Evolutionary conservation across 2,888 invertebrate genomes (phyloP).

Genomic region (Myopa testacea): DNA sequence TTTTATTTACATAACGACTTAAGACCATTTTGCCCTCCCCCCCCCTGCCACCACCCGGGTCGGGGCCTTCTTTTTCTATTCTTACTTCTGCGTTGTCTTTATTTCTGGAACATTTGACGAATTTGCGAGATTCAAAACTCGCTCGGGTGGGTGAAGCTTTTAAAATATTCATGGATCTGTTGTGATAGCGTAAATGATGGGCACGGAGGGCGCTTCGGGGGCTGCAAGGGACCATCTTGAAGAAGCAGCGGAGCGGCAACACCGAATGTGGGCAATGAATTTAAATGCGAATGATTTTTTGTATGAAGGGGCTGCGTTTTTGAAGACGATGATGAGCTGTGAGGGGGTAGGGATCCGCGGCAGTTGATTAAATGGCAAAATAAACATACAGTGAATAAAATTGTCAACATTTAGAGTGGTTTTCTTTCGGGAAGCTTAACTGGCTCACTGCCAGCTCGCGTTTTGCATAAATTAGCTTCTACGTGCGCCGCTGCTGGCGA

Average conservation of each 20-base stretch:
- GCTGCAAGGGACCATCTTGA: too few relatives aligned
- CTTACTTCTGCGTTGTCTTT: background rate
- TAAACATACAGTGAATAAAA: slow-evolving; percentile 60
- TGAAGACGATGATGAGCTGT: background rate
- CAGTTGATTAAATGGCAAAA: slow-evolving; percentile 63
- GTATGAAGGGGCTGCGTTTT: background rate
- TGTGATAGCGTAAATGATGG: slow-evolving; percentile 49
- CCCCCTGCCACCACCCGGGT: background rate
- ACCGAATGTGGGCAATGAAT: slow-evolving; percentile 22
- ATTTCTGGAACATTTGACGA: slow-evolving; percentile 31
- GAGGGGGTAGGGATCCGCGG: slow-evolving; percentile 41
- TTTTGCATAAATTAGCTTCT: slow-evolving; percentile 46
- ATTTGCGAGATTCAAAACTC: slow-evolving; percentile 24
- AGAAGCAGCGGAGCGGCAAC: too few relatives aligned
- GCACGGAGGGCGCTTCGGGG: background rate
- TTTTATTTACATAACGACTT: slow-evolving; percentile 48
- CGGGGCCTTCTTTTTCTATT: background rate
- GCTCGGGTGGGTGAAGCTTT: slow-evolving; percentile 33
- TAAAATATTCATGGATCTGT: slow-evolving; percentile 53
- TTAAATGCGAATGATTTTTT: slow-evolving; percentile 27
- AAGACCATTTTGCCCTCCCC: slow-evolving; percentile 38
- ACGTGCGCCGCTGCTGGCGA: background rate
- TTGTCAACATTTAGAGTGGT: slow-evolving; percentile 64
- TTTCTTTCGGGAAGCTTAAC: slow-evolving; percentile 59
- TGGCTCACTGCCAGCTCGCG: slow-evolving; percentile 46